Evolutionary conservation across 2,797 vertebrate species (phyloP).

Genomic region (Esox masquinongy): DNA sequence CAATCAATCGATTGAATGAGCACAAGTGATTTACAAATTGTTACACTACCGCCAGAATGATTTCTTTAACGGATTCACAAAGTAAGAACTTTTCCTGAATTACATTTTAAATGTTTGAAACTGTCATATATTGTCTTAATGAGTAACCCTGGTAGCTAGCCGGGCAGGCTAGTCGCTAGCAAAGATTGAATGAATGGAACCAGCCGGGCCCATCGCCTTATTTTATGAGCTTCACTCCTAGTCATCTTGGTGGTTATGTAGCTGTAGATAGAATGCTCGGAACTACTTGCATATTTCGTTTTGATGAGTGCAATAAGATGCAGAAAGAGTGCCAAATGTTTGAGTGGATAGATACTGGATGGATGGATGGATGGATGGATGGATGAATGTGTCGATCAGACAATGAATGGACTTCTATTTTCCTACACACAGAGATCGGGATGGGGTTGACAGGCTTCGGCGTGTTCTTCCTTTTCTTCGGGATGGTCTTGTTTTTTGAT

Average conservation of each 20-base stretch:
- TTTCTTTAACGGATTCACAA: conserved; percentile 92
- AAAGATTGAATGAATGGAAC: conserved; percentile 33
- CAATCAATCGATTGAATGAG: not conserved
- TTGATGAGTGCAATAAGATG: not conserved
- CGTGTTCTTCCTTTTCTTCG: conserved; percentile 97
- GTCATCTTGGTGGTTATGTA: not conserved
- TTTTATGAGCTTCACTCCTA: not conserved
- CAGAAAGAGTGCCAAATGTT: not conserved
- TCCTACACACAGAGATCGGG: conserved; percentile 89
- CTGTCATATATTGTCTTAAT: not conserved
- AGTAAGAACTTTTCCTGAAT: conserved; percentile 76
- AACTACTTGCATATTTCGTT: not conserved
- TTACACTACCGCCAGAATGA: conserved; percentile 73
- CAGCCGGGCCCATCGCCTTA: not conserved
- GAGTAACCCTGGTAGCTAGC: not conserved
- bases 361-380: not conserved
- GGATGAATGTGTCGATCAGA: not conserved
- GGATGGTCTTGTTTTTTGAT: conserved; percentile 98
- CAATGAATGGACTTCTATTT: conserved; percentile 25
- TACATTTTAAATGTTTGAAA: conserved; percentile 37
- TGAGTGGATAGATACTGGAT: not conserved
- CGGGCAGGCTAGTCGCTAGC: not conserved
- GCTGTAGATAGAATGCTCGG: not conserved
- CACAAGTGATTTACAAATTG: not conserved
- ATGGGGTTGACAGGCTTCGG: conserved; percentile 96